Evolutionary conservation across 2,797 vertebrate genomes (phyloP).

Genomic region (Mus minutoides): DNA sequence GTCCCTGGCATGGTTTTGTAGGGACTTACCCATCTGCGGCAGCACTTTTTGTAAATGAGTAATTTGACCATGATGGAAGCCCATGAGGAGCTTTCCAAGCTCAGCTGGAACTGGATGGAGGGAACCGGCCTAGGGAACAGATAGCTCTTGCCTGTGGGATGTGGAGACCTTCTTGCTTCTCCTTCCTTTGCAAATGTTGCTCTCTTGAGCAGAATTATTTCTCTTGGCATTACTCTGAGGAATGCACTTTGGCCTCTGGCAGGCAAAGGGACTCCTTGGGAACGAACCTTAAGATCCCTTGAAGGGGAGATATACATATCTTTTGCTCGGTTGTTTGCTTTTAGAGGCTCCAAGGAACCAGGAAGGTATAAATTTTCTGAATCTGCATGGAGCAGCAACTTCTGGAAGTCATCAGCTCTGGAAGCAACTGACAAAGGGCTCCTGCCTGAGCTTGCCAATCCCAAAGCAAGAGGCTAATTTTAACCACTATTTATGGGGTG

Average conservation of each 20-base stretch:
- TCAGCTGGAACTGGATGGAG: neutral
- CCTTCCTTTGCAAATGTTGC: neutral
- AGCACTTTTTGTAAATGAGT: slow-evolving; percentile 72
- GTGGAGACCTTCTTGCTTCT: neutral
- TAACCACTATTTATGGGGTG: neutral
- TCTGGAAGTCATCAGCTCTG: slow-evolving; percentile 66
- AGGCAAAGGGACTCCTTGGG: neutral
- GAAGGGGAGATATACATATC: neutral
- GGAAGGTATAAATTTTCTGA: slow-evolving; percentile 41
- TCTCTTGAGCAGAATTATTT: neutral
- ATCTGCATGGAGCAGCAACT: slow-evolving; percentile 20
- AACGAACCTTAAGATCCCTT: neutral
- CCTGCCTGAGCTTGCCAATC: neutral
- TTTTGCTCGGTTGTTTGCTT: neutral
- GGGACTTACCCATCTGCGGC: slow-evolving; percentile 77
- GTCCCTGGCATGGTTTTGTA: slow-evolving; percentile 79
- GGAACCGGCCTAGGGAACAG: neutral
- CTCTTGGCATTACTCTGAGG: slow-evolving; percentile 2
- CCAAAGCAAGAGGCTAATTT: slow-evolving; percentile 2
- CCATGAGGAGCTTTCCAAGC: slow-evolving; percentile 54
- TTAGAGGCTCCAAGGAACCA: slow-evolving; percentile 28
- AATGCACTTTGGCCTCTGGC: neutral
- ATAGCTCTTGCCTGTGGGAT: neutral
- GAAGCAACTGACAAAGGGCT: neutral
- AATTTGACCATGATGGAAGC: slow-evolving; percentile 72